These are phyloP conservation scores for Zygothrica quintamaculata DNA, from an alignment of 2,888 invertebrate genomes.

Conservation along the genomic window DNA sequence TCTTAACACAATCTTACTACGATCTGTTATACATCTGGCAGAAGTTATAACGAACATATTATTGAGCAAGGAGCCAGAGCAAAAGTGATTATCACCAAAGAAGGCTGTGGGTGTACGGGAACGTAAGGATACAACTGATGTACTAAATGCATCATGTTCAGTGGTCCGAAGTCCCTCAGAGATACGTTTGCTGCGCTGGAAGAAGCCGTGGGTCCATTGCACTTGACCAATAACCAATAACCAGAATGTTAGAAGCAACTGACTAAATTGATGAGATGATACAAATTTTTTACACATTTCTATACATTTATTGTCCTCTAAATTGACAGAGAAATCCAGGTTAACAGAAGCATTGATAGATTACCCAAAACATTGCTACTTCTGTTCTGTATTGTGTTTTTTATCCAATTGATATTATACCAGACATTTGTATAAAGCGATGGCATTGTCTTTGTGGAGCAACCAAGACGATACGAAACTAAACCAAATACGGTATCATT, in stretches of 20 bases:
- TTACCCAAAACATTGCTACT: background rate
- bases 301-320: slow-evolving; percentile 6
- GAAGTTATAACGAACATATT: slow-evolving; percentile 51
- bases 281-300: background rate
- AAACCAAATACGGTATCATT: slow-evolving; percentile 50
- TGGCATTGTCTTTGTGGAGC: slow-evolving; percentile 39
- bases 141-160: too few species aligned
- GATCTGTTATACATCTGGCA: slow-evolving; percentile 56
- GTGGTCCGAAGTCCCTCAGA: background rate
- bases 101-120: slow-evolving; percentile 43
- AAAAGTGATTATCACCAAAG: slow-evolving; percentile 70
- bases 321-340: background rate
- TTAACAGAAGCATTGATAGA: background rate
- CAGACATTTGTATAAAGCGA: slow-evolving; percentile 61
- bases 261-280: too few species aligned
- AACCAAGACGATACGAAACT: slow-evolving; percentile 53
- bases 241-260: too few species aligned
- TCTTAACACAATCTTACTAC: slow-evolving; percentile 31
- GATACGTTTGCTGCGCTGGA: slow-evolving; percentile 19
- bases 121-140: slow-evolving; percentile 59
- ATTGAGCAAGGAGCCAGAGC: slow-evolving; percentile 54
- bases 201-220: too few species aligned
- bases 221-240: too few species aligned
- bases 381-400: background rate
- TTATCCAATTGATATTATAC: slow-evolving; percentile 49